A percentile compares a stretch with the other conserved stretches of the same genome.
Evolutionary conservation across 2,113 vertebrate species (phyloP).

Genomic region (Spilogale gracilis): DNA sequence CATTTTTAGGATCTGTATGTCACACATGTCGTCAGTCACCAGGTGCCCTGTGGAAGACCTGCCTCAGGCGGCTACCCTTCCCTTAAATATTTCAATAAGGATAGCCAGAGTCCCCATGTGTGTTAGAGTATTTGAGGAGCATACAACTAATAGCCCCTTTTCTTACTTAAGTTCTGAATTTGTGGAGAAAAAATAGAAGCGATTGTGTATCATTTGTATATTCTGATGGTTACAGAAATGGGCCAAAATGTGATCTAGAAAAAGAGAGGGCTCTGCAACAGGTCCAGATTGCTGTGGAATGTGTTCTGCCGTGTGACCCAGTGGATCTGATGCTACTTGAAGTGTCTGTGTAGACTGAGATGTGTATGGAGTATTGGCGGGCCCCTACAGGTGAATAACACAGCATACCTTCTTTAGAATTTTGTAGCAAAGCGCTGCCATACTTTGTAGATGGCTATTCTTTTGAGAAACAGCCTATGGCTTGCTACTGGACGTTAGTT

Average conservation of each 20-base stretch:
- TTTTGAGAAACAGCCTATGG: background rate
- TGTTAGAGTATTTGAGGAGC: background rate
- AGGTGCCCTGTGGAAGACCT: background rate
- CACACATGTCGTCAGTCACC: background rate
- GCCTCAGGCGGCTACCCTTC: background rate
- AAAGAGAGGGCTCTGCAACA: background rate
- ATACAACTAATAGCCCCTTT: background rate
- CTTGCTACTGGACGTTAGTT: background rate
- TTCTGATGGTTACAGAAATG: background rate
- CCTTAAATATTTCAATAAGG: slow-evolving; percentile 12
- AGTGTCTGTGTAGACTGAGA: background rate
- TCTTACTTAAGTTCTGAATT: slow-evolving; percentile 24
- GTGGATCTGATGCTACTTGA: background rate
- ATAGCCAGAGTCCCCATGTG: background rate
- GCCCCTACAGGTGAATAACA: background rate
- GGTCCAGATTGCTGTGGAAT: background rate
- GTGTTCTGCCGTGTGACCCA: background rate
- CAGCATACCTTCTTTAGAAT: background rate
- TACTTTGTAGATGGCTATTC: background rate
- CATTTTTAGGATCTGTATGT: background rate
- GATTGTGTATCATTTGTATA: background rate
- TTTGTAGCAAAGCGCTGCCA: background rate
- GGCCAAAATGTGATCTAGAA: background rate
- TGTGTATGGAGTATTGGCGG: background rate
- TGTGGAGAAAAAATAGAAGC: background rate